Evolutionary conservation across 2,797 vertebrate genomes (phyloP).

Genomic region (Lacerta bilineata): DNA sequence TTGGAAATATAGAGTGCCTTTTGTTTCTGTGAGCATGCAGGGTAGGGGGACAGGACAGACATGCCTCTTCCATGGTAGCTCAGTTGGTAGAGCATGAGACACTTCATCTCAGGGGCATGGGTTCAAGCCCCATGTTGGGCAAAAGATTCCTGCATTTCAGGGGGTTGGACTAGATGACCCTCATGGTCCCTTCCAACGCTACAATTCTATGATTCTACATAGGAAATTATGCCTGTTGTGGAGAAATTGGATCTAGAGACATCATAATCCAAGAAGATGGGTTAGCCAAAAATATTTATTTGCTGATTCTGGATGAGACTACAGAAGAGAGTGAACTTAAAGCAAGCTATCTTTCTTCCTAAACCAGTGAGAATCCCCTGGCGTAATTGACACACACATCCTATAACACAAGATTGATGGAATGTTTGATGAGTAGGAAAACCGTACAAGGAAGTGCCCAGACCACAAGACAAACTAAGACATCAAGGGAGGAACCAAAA

Average conservation of each 20-base stretch:
- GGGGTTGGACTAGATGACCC: too few relatives aligned
- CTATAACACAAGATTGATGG: background rate
- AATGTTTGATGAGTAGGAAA: background rate
- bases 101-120: too few relatives aligned
- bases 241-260: too few relatives aligned
- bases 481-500: background rate
- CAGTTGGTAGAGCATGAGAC: too few relatives aligned
- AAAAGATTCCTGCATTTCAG: too few relatives aligned
- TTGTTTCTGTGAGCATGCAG: background rate
- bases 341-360: background rate
- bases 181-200: too few relatives aligned
- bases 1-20: background rate
- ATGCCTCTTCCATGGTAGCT: too few relatives aligned
- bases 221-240: background rate
- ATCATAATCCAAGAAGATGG: too few relatives aligned
- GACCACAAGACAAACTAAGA: constrained; percentile 3
- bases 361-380: background rate
- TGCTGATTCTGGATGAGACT: background rate
- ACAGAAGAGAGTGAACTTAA: background rate
- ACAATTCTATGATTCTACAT: too few relatives aligned
- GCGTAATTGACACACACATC: background rate
- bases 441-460: background rate
- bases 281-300: background rate
- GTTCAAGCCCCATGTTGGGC: too few relatives aligned
- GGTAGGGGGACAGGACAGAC: too few relatives aligned